phyloP scores from a whole-genome alignment of 2,888 invertebrate species.

The Tryphoninae sp. region DNA sequence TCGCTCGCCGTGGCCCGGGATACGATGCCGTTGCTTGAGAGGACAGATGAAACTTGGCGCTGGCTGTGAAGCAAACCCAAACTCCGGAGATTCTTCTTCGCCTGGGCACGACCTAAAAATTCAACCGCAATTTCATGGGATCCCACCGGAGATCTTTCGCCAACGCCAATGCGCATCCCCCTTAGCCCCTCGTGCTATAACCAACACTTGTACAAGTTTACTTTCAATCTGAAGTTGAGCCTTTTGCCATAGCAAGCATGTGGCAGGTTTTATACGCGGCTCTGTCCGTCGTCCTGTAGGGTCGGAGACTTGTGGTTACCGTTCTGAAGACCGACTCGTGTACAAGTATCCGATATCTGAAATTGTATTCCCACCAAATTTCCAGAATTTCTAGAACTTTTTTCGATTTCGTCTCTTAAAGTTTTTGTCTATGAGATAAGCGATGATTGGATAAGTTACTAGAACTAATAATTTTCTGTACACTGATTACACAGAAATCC shows the following conservation, averaged over 20 bases:
- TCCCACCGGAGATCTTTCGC: conserved; percentile 35
- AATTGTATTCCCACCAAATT: too few species aligned
- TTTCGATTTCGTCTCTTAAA: too few species aligned
- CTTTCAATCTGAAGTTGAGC: conserved; percentile 6
- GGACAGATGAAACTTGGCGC: conserved; percentile 42
- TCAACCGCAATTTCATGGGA: conserved; percentile 46
- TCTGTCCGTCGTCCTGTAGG: background rate
- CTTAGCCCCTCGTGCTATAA: too few species aligned
- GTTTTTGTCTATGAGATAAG: too few species aligned
- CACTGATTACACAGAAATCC: too few species aligned
- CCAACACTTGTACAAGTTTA: background rate
- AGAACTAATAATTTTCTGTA: too few species aligned
- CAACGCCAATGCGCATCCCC: conserved; percentile 18
- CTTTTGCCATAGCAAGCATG: background rate
- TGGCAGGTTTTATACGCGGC: background rate
- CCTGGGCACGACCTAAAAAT: conserved; percentile 12
- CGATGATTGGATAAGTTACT: too few species aligned
- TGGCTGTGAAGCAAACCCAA: background rate
- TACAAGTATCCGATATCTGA: too few species aligned
- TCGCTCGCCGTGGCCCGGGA: background rate
- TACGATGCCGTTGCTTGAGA: conserved; percentile 10
- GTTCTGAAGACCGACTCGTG: too few species aligned
- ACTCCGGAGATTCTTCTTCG: conserved; percentile 27
- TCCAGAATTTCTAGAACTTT: too few species aligned
- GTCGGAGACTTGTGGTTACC: too few species aligned